Evolutionary conservation across 2,113 vertebrate species (phyloP), one percentile per base, ranked within the genome.

Genomic region (Syngnathus floridae): DNA sequence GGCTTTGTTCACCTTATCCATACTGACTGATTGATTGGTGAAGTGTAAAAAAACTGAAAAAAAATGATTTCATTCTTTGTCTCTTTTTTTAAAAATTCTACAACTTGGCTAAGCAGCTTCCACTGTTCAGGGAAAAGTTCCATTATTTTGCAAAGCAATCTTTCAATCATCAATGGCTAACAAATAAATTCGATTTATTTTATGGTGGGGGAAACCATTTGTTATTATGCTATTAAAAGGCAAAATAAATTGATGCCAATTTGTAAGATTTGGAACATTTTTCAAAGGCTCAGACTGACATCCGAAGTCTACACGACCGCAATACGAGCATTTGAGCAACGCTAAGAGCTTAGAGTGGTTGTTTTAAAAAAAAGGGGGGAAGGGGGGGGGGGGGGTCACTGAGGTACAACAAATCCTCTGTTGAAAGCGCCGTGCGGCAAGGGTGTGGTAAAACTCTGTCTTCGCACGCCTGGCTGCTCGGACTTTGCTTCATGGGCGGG

Each of bases 401-500:
- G 5, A 45, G 19, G 11, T 72, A 58, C 55, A 59, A 22, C 46
- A 76, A 77, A 75, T 58, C 61, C 37, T 26, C 75, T 72, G 73
- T 69, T 68, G 73, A 85, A 72, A 77, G 65, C 73, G 1, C 22
- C 71, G 40, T 12, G 61, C 16, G 52, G 58, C 41, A 43, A 69
- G 86, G 83, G 83, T 81, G 87, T 80, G 81, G 82, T 74, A 70
- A 73, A 80, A 83, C 77, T 81, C 73, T 54, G 80, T 85, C 79
- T 66, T 67, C 77, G 73, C 67, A 69, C 66, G 74, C 81, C 86
- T 88, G 89, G 90, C 89, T 90, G 90, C 80, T 87, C 88, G 72
- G 79, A 82, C 78, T 91, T 90, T 90, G 81, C 76, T 81, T 86
- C 79, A 81, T 78, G 85, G 43, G 13, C 81, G 74, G 72, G 74